Evolutionary conservation across 2,888 invertebrate genomes (phyloP).

Genomic region (Ptilodon capucinus): DNA sequence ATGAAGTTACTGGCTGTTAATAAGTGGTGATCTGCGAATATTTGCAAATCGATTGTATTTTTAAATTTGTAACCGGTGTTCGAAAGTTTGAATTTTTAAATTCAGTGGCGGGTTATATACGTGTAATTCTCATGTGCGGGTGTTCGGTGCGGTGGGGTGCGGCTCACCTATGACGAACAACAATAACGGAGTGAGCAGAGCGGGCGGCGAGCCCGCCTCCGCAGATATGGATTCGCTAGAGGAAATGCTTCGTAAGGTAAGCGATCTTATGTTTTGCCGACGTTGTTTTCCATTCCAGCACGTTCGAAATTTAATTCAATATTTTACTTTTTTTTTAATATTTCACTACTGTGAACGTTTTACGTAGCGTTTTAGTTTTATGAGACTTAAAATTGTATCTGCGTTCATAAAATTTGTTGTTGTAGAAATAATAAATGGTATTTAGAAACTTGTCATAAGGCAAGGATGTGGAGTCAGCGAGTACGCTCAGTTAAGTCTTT

Average conservation of each 20-base stretch:
- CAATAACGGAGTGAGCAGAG: slow-evolving; percentile 84
- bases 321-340: slow-evolving; percentile 12
- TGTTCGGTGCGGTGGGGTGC: slow-evolving; percentile 49
- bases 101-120: slow-evolving; percentile 38
- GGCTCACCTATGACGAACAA: slow-evolving; percentile 83
- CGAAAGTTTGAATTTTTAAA: slow-evolving; percentile 8
- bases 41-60: not conserved
- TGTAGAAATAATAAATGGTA: too few relatives aligned
- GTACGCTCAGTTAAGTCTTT: too few relatives aligned
- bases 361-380: not conserved
- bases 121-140: slow-evolving; percentile 40
- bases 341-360: slow-evolving; percentile 3
- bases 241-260: slow-evolving; percentile 91
- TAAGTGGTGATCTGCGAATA: not conserved
- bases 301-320: slow-evolving; percentile 13
- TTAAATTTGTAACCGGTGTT: not conserved
- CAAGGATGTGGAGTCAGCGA: too few relatives aligned
- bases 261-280: slow-evolving; percentile 28
- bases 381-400: not conserved
- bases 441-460: too few relatives aligned
- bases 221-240: slow-evolving; percentile 90
- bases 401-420: too few relatives aligned
- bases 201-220: slow-evolving; percentile 84
- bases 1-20: not conserved
- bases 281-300: slow-evolving; percentile 20